Percentiles rank a stretch among this genome's conserved stretches.
These are phyloP conservation scores for Lochmaea crataegi DNA, from an alignment of 2,888 invertebrate genomes.

Conservation along the genomic window DNA sequence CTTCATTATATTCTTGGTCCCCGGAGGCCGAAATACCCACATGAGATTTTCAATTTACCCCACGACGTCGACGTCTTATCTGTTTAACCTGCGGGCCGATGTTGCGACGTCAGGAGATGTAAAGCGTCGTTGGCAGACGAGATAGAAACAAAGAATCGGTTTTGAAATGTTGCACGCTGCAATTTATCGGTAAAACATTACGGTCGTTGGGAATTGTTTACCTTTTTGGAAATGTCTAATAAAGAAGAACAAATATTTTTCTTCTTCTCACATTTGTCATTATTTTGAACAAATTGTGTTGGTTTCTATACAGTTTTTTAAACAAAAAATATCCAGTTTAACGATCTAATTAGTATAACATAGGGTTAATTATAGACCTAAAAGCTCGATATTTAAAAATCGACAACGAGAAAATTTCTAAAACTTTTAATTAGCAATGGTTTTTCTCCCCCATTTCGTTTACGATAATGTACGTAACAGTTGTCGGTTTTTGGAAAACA, in stretches of 20 bases:
- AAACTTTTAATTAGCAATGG: constrained; percentile 34
- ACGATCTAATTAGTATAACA: too few relatives aligned
- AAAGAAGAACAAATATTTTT: too few relatives aligned
- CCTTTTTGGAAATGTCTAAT: too few relatives aligned
- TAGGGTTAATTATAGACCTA: not conserved
- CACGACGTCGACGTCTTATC: constrained; percentile 38
- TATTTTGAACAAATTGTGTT: too few relatives aligned
- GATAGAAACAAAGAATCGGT: constrained; percentile 17
- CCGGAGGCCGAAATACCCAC: constrained; percentile 43
- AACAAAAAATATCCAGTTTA: too few relatives aligned
- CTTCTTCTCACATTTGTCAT: too few relatives aligned
- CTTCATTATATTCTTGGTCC: constrained; percentile 42
- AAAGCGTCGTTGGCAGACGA: constrained; percentile 10
- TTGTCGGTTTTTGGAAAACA: constrained; percentile 15
- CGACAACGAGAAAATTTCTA: constrained; percentile 1
- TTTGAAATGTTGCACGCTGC: constrained; percentile 7
- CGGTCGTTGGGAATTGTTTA: too few relatives aligned
- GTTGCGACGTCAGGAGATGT: constrained; percentile 9
- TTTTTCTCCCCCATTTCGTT: constrained; percentile 24
- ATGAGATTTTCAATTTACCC: constrained; percentile 46
- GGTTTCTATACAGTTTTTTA: too few relatives aligned
- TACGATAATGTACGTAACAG: constrained; percentile 27
- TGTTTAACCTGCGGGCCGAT: constrained; percentile 39
- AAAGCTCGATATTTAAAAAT: not conserved
- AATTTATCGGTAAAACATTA: not conserved